Percentiles rank a stretch among this genome's conserved stretches.
phyloP scores from a whole-genome alignment of 2,888 invertebrate species.

The Ophioninae sp. region DNA sequence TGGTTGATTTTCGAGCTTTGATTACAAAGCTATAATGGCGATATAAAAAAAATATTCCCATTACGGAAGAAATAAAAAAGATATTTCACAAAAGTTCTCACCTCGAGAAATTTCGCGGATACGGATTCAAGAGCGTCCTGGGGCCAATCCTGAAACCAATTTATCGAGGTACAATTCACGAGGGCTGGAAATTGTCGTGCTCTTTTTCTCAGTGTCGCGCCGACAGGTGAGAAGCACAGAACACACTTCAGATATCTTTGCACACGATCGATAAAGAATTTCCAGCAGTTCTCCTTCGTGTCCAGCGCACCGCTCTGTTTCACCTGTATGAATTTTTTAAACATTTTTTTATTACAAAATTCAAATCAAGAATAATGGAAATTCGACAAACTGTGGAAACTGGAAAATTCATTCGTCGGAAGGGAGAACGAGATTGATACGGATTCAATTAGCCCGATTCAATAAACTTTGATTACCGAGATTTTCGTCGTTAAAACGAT shows the following conservation, averaged over 20 bases:
- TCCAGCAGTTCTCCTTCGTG: slow-evolving; percentile 96
- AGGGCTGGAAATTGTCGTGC: slow-evolving; percentile 97
- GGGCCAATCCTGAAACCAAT: slow-evolving; percentile 99
- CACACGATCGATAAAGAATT: slow-evolving; percentile 95
- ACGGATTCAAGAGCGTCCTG: slow-evolving; percentile 94
- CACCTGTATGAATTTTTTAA: too few relatives aligned
- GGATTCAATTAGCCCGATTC: too few relatives aligned
- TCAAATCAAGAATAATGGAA: background rate
- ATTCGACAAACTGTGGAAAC: background rate
- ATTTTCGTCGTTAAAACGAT: background rate
- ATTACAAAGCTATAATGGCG: too few relatives aligned
- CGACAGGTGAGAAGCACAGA: slow-evolving; percentile 97
- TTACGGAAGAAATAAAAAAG: too few relatives aligned
- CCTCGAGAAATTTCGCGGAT: slow-evolving; percentile 91
- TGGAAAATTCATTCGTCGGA: background rate
- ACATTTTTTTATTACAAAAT: too few relatives aligned
- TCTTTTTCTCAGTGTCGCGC: slow-evolving; percentile 91
- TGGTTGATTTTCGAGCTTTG: background rate
- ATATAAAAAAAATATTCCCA: too few relatives aligned
- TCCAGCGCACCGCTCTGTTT: slow-evolving; percentile 92
- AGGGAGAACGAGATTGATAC: too few relatives aligned
- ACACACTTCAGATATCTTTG: slow-evolving; percentile 90
- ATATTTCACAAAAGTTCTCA: slow-evolving; percentile 71
- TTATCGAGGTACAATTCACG: slow-evolving; percentile 95
- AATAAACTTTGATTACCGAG: too few relatives aligned